Percentiles rank a stretch among this genome's conserved stretches.
phyloP scores from a whole-genome alignment of 92 coral and sea anemone species.

The Nematostella vectensis region DNA sequence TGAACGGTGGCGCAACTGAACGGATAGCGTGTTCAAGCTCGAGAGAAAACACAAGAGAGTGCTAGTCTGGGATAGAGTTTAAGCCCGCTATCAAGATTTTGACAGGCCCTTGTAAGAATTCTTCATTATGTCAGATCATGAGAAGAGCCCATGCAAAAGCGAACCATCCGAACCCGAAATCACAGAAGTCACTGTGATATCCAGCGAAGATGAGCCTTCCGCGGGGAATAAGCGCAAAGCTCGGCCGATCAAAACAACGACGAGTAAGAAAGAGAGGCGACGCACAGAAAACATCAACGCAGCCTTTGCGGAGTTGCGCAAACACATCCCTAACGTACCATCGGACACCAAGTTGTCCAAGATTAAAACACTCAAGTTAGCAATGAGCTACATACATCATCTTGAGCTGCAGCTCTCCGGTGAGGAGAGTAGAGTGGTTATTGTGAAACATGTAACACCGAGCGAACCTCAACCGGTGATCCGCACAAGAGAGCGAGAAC shows the following conservation, averaged over 20 bases:
- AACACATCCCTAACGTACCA: conserved; percentile 96
- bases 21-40: no score
- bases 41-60: no score
- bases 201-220: conserved; percentile 17
- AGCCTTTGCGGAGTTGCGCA: conserved; percentile 95
- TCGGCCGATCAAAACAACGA: conserved; percentile 40
- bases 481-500: conserved; percentile 11
- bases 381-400: conserved; percentile 98
- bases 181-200: conserved; percentile 2
- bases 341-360: conserved; percentile 97
- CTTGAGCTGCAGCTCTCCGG: conserved; percentile 76
- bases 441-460: no score
- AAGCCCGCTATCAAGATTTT: conserved; percentile 14
- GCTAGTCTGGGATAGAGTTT: no score
- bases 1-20: no score
- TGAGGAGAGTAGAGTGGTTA: conserved; percentile 36
- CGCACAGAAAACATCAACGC: conserved; percentile 95
- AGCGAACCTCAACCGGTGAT: conserved; percentile 11
- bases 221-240: conserved; percentile 52
- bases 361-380: conserved; percentile 95
- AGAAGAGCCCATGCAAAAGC: conserved; percentile 20
- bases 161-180: conserved; percentile 3
- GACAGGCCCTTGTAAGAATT: conserved; percentile 32
- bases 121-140: conserved; percentile 30
- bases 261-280: conserved; percentile 81